phyloP scores from a whole-genome alignment of 2,888 invertebrate genomes.

The Pachycephus smyrnensis region DNA sequence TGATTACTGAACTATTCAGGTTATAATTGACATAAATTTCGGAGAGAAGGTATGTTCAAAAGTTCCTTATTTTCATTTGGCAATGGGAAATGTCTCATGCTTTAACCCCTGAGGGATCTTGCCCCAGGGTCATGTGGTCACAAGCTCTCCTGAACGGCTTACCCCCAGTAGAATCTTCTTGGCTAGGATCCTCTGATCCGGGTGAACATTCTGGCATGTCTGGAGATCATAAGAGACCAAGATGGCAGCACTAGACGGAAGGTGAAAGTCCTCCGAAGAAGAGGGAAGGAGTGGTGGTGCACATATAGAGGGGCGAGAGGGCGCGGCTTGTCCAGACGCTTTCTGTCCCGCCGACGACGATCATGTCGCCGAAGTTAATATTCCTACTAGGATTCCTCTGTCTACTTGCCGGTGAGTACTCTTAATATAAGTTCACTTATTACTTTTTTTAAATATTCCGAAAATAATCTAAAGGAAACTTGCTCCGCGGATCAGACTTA shows the following conservation, averaged over 20 bases:
- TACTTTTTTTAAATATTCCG: not conserved
- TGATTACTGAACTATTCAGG: not conserved
- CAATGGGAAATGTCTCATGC: not conserved
- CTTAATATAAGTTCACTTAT: not conserved
- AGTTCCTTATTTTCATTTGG: not conserved
- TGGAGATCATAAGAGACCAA: constrained; percentile 23
- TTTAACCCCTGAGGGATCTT: not conserved
- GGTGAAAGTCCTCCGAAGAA: constrained; percentile 60
- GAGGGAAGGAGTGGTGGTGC: constrained; percentile 61
- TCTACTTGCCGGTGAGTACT: constrained; percentile 61
- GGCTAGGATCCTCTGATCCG: not conserved
- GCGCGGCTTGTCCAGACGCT: constrained; percentile 67
- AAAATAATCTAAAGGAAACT: not conserved
- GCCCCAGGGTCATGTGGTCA: not conserved
- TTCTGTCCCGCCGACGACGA: constrained; percentile 59
- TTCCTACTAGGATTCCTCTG: constrained; percentile 57
- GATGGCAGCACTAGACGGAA: constrained; percentile 61
- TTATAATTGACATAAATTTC: not conserved
- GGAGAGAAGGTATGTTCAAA: not conserved
- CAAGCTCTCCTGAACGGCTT: not conserved
- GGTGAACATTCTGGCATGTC: constrained; percentile 11
- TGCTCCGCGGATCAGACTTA: not conserved
- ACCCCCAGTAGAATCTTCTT: not conserved
- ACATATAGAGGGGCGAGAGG: constrained; percentile 67
- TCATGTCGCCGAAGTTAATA: constrained; percentile 62